Base-by-base conservation (phyloP, 2,797 vertebrate species). In the Bradypodion ventrale region DNA sequence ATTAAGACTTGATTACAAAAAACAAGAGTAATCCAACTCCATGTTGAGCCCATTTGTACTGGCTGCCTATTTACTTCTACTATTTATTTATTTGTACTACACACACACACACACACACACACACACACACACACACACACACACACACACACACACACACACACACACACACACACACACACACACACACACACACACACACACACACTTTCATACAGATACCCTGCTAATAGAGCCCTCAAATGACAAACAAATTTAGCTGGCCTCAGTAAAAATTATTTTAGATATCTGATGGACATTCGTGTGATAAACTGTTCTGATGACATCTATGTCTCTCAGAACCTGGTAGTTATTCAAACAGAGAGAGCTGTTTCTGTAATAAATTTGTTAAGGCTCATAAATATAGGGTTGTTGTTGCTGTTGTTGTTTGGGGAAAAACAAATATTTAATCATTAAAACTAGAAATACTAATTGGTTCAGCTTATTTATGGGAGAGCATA, bases 341-440 rank as follows among this genome's bases (percentile, higher is more conserved):
- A 59, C 86, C 83, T 86, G 88, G 81, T 80, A 81, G 40, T 63
- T 70, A 87, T 89, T 83, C 77, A 87, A 66, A 72, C 1, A 23
- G 8, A n/a, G 85, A 72, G 75, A 85, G 79, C 82, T 49, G 65
- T 87, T 80, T 86, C 82, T 84, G 70, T 84, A 49, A 84, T 49
- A 49, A 35, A 79, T 89, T 8, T 68, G 35, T 42, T 70, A 42
- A 42, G 42, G 23, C 27, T 70, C 1, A 21, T 42, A 70, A 70
- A 70, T 23, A 42, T 21, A 27, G 8, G 21, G 10, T 42, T 42
- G n/a, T 42, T 42, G n/a, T n/a, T n/a, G n/a, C n/a, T n/a, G n/a
- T n/a, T n/a, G 9, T 42, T 70, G 42, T 56, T 56, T 52, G 2
- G 16, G 16, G 16, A 16, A 52, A 56, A 21, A 42, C 12, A 42